Base-by-base conservation (phyloP, 35 echinoderm and acorn worm genomes). In the Strongylocentrotus purpuratus region DNA sequence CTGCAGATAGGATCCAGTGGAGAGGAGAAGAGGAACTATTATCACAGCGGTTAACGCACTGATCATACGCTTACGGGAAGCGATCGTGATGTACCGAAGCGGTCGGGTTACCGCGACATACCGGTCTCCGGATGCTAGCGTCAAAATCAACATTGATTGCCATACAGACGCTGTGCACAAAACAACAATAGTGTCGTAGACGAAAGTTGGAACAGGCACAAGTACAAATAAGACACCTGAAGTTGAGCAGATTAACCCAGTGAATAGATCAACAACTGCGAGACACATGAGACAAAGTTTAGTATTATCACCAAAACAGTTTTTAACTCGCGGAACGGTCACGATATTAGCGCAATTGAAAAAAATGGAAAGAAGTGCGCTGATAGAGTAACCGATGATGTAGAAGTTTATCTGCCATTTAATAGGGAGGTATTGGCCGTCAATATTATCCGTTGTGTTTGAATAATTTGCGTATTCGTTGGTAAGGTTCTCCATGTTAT, bases 91-190 rank as follows among this genome's bases (percentile, higher is more conserved):
- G 22, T 96, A 96, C 31, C 47, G 85, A 31, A 96, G 86, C 4
- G 96, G 96, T 94, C 88, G 86, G 33, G 96, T 96, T 45, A 96
- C 94, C 14, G 96, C 96, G 33, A 94, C 61, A 25, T 96, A 96
- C 86, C 96, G 85, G 94, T 96, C 96, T 4, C 90, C 65, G 11
- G 91, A 93, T n/a, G 91, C 91, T 5, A 93, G 17, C 17, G 91
- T 58, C 11, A 93, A 46, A 50, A 93, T 58, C 48, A 13, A 52
- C 91, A 93, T 93, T 4, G 91, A 93, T 32, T 47, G 48, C 91
- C 91, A 93, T 32, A 93, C 91, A 58, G 48, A 93, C 17, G 91
- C 91, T 18, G 91, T 46, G 48, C 91, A 93, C 46, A 46, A 15
- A 25, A 47, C 4, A 13, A 58, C n/a, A 28, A 93, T 22, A 14